Base-by-base conservation (phyloP, 2,888 invertebrate species). In the Cerastis leucographa region DNA sequence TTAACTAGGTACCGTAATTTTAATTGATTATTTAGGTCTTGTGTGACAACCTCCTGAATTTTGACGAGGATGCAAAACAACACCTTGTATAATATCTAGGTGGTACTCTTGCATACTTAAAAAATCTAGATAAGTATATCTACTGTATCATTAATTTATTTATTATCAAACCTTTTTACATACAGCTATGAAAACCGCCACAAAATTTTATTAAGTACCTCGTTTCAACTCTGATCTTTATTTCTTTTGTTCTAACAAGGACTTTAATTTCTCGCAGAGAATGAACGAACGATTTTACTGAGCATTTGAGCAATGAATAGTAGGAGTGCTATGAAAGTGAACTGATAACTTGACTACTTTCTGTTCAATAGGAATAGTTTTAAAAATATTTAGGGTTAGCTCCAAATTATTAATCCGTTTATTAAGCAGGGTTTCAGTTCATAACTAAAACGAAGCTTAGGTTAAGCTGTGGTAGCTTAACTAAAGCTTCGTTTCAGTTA, bases 221-320 rank as follows among this genome's bases (percentile, higher is more conserved):
- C 51, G 19, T 64, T 72, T 9, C 29, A n/a, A 17, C 49, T 56
- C 11, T 0, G 65, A 74, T 78, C 49, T 61, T 78, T 59, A 82
- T 80, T 74, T 76, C 64, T 70, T 66, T 54, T 70, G 73, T 76
- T 77, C 73, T 74, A 80, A 77, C 75, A 85, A 66, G 2, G n/a
- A 71, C 80, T 83, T 87, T 70, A 51, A 87, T 80, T 85, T 73
- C 25, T 42, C 74, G 29, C 9, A 7, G 29, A 66, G 61, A 44
- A 17, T 25, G n/a, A 62, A 29, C 56, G 61, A 44, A 17, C 35
- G 29, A 62, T 25, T 29, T 14, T n/a, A n/a, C 19, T 19, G 9
- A 35, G 4, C n/a, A 29, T 35, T 40, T 22, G 54, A 40, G 44
- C 44, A 7, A 14, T 29, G 44, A 56, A 64, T 29, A 25, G 8